Percentiles rank a stretch among this genome's conserved stretches.
These are phyloP conservation scores for rabbit (Oryctolagus cuniculus) DNA, from an alignment of 2,113 vertebrate species.

Conservation along the genomic window mOryCun1.1 NC_091441.1:38539001-38539500, in stretches of 20 bases:
- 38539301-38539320: not conserved
- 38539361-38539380: not conserved
- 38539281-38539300: not conserved
- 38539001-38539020: not conserved
- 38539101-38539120: not conserved
- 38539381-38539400: not conserved
- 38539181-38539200: not conserved
- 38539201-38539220: not conserved
- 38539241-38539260: not conserved
- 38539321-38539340: not conserved
- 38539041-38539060: not conserved
- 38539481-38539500: not conserved
- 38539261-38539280: not conserved
- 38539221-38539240: not conserved
- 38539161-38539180: not conserved
- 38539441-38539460: not conserved
- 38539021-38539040: not conserved
- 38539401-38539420: not conserved
- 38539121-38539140: not conserved
- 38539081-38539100: not conserved
- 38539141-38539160: not conserved
- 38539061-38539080: not conserved
- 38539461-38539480: not conserved
- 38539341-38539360: not conserved
- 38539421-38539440: not conserved